Percentiles rank a stretch among this genome's conserved stretches.
Evolutionary conservation across 2,113 vertebrate genomes (phyloP).

Genomic region (Daboia siamensis): DNA sequence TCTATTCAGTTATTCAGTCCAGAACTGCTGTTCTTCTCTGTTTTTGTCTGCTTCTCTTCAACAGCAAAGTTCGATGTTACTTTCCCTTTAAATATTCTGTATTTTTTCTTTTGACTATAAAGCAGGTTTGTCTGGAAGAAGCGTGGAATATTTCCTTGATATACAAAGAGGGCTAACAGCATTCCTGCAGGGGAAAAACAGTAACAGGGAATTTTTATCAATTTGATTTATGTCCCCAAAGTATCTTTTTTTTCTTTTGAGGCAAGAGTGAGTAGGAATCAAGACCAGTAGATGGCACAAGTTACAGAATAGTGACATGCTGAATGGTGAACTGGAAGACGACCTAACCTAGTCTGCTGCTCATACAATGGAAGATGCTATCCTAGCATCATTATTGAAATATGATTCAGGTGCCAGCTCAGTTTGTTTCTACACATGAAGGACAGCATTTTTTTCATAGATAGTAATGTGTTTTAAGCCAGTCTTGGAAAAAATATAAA

Average conservation of each 20-base stretch:
- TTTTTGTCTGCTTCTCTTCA: accelerated
- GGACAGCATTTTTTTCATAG: background rate
- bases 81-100: constrained; percentile 73
- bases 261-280: background rate
- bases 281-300: background rate
- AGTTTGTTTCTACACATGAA: background rate
- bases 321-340: background rate
- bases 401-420: background rate
- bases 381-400: background rate
- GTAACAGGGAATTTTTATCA: background rate
- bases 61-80: accelerated
- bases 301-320: background rate
- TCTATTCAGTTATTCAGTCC: accelerated
- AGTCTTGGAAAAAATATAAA: background rate
- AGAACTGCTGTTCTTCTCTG: background rate
- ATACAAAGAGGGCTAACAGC: constrained; percentile 78
- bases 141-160: constrained; percentile 80
- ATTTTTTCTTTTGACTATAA: constrained; percentile 79
- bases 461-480: background rate
- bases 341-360: background rate
- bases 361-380: background rate
- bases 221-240: background rate
- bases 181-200: constrained; percentile 72
- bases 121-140: constrained; percentile 86
- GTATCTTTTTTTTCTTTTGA: background rate